Conservation (phyloP, 2,797 vertebrate species). For the Cyprinodon diabolis region DNA sequence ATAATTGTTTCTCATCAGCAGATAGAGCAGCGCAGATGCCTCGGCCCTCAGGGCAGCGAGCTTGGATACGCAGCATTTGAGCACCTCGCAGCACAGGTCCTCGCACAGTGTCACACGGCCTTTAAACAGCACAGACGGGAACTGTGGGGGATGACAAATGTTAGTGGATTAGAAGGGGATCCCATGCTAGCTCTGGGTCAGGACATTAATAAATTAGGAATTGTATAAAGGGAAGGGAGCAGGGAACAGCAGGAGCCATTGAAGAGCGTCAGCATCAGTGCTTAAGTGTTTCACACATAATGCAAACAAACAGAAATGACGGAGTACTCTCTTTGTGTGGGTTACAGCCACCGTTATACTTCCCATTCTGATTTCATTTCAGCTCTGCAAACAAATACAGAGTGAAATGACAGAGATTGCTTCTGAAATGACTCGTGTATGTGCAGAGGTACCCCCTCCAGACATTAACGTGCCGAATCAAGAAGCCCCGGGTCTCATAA, state of each 20-base stretch:
- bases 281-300: background rate
- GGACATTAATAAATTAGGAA: conserved; percentile 2
- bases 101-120: conserved; percentile 94
- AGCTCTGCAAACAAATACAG: background rate
- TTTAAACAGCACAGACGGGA: conserved; percentile 93
- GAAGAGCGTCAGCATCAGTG: background rate
- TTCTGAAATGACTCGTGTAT: background rate
- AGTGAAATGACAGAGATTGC: background rate
- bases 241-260: background rate
- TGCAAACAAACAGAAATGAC: too few species aligned
- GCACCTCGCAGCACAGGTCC: conserved; percentile 93
- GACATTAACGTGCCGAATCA: background rate
- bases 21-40: conserved; percentile 92
- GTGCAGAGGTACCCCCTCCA: background rate
- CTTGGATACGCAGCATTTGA: conserved; percentile 96
- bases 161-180: conserved; percentile 31
- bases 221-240: background rate
- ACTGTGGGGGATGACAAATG: conserved; percentile 70
- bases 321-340: too few species aligned
- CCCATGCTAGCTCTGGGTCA: conserved; percentile 10
- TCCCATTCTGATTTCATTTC: background rate
- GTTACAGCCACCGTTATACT: background rate
- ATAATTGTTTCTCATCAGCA: conserved; percentile 97
- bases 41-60: conserved; percentile 88
- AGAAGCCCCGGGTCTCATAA: background rate